Percentiles rank a stretch among this genome's conserved stretches.
Conservation (phyloP, 2,113 vertebrate species). For the Amphiprion percula region DNA sequence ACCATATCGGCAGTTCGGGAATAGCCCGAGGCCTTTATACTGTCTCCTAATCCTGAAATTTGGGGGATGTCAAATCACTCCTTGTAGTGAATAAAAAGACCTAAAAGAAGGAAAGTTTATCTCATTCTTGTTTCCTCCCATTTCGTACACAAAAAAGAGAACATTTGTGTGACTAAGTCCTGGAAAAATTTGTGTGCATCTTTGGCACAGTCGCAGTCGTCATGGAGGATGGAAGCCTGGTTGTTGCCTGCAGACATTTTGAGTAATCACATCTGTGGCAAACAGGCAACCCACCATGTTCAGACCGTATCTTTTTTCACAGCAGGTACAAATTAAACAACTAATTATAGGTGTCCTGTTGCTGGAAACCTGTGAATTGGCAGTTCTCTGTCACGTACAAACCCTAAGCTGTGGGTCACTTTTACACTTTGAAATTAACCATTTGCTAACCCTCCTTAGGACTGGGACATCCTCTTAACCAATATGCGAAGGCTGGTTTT, state of each 20-base stretch:
- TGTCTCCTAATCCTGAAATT: constrained; percentile 70
- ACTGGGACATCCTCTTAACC: not conserved
- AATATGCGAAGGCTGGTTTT: too few relatives aligned
- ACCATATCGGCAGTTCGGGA: constrained; percentile 65
- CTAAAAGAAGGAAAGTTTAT: constrained; percentile 37
- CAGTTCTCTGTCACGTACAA: constrained; percentile 20
- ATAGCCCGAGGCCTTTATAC: constrained; percentile 47
- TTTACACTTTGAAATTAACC: not conserved
- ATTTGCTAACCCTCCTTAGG: not conserved
- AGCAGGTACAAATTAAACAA: constrained; percentile 37
- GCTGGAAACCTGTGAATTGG: constrained; percentile 31
- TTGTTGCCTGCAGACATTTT: constrained; percentile 47
- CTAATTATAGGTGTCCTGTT: constrained; percentile 47
- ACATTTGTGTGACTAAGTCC: constrained; percentile 52
- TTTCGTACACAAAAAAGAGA: constrained; percentile 45
- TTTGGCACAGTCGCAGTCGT: constrained; percentile 24
- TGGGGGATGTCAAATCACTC: constrained; percentile 47
- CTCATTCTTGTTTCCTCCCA: constrained; percentile 16
- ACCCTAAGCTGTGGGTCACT: constrained; percentile 1
- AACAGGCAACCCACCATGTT: constrained; percentile 39
- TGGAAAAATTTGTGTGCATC: constrained; percentile 42
- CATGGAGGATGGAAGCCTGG: constrained; percentile 8
- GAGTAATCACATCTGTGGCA: constrained; percentile 50
- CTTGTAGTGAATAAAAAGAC: constrained; percentile 47
- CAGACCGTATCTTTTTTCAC: constrained; percentile 21